Evolutionary conservation across 2,888 invertebrate species (phyloP).

Genomic region (Pteria penguin): DNA sequence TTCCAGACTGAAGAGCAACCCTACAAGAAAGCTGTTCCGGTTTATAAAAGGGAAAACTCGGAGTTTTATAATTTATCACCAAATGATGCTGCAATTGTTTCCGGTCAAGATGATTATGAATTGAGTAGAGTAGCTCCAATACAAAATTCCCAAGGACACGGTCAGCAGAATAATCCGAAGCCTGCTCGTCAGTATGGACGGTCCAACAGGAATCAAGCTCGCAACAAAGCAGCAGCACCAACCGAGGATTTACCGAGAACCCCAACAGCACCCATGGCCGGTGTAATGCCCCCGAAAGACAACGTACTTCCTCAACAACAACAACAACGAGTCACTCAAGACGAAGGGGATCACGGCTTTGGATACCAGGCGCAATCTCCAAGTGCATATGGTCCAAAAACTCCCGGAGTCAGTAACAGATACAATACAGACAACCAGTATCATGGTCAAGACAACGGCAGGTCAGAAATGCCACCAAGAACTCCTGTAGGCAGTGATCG

Average conservation of each 20-base stretch:
- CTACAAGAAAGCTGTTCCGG: not conserved
- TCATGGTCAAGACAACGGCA: not conserved
- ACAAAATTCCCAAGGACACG: not conserved
- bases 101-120: slow-evolving; percentile 11
- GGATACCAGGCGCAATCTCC: not conserved
- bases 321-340: not conserved
- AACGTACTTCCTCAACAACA: not conserved
- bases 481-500: not conserved
- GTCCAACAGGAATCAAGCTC: not conserved
- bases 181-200: not conserved
- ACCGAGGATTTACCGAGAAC: not conserved
- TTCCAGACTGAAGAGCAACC: slow-evolving; percentile 11
- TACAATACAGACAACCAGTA: not conserved
- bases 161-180: not conserved
- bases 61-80: slow-evolving; percentile 31
- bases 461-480: too few relatives aligned
- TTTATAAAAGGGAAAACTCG: slow-evolving; percentile 30
- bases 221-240: not conserved
- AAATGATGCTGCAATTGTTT: slow-evolving; percentile 25
- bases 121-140: not conserved
- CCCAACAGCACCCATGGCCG: not conserved
- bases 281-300: not conserved
- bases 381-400: not conserved
- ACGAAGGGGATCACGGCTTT: not conserved
- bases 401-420: not conserved